These are phyloP conservation scores for Acanthiza pusilla DNA, from an alignment of 2,797 vertebrate genomes.

Conservation along the genomic window DNA sequence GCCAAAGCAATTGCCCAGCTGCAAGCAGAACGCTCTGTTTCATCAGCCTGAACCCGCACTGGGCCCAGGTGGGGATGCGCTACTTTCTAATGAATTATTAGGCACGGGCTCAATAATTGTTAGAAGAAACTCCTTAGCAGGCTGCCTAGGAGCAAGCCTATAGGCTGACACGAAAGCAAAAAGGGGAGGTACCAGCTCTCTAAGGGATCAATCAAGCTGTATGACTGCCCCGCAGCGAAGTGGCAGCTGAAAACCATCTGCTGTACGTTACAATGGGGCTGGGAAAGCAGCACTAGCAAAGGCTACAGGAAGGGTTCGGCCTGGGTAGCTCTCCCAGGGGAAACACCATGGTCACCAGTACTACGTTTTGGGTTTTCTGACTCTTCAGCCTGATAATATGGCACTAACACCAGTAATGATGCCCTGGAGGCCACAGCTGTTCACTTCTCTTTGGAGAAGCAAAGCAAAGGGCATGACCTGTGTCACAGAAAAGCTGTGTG, in stretches of 20 bases:
- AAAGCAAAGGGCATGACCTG: background rate
- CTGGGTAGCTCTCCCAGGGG: background rate
- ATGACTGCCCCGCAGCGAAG: background rate
- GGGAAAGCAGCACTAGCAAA: background rate
- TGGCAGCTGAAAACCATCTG: background rate
- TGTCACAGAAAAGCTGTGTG: background rate
- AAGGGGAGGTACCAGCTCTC: background rate
- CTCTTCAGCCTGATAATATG: background rate
- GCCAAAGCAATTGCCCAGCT: background rate
- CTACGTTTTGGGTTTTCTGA: background rate
- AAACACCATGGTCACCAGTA: background rate
- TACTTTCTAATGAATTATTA: rapidly evolving
- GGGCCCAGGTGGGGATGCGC: rapidly evolving
- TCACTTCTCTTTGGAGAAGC: background rate
- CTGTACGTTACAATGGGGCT: background rate
- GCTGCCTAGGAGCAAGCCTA: background rate
- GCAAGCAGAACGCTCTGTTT: rapidly evolving
- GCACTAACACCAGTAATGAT: background rate
- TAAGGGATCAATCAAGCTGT: background rate
- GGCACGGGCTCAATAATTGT: background rate
- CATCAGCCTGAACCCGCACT: background rate
- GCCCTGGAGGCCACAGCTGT: background rate
- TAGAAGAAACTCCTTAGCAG: background rate
- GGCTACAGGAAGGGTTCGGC: background rate
- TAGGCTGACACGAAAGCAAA: background rate